phyloP scores from a whole-genome alignment of 2,113 vertebrate species.

The Bubo scandiacus region DNA sequence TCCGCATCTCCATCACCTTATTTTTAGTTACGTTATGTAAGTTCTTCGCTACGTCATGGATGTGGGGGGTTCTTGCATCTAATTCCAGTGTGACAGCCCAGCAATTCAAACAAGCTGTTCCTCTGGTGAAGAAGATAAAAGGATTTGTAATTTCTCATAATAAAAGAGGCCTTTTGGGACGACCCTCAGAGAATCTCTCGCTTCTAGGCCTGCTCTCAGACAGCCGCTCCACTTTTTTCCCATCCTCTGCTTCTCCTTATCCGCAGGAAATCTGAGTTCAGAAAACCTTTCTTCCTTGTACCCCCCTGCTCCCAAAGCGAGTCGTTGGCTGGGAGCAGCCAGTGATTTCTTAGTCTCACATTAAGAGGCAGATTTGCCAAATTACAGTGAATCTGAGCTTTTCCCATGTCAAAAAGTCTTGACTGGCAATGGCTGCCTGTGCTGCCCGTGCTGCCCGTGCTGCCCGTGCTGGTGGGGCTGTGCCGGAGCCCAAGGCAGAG shows the following conservation, averaged over 20 bases:
- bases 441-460: neutral
- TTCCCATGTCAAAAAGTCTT: fast-evolving
- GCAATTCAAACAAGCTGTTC: conserved; percentile 76
- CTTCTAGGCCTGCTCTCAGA: neutral
- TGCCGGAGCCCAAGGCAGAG: neutral
- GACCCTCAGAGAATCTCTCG: neutral
- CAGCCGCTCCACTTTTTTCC: conserved; percentile 11
- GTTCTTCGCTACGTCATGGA: conserved; percentile 66
- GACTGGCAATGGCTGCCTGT: fast-evolving
- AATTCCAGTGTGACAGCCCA: conserved; percentile 76
- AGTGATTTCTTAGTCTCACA: neutral
- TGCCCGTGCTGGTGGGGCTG: fast-evolving
- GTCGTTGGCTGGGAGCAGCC: neutral
- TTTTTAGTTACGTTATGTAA: conserved; percentile 81
- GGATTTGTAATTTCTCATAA: conserved; percentile 51
- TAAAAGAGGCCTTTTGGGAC: conserved; percentile 51
- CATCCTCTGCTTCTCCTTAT: neutral
- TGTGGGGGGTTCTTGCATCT: conserved; percentile 75
- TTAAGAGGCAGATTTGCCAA: neutral
- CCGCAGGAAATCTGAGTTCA: neutral
- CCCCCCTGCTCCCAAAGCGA: neutral
- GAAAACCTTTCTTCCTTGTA: neutral
- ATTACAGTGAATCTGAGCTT: neutral
- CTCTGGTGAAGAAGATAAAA: conserved; percentile 64
- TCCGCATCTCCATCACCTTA: conserved; percentile 61